These are phyloP conservation scores for Crioceris asparagi DNA, from an alignment of 2,888 invertebrate genomes.

Conservation along the genomic window DNA sequence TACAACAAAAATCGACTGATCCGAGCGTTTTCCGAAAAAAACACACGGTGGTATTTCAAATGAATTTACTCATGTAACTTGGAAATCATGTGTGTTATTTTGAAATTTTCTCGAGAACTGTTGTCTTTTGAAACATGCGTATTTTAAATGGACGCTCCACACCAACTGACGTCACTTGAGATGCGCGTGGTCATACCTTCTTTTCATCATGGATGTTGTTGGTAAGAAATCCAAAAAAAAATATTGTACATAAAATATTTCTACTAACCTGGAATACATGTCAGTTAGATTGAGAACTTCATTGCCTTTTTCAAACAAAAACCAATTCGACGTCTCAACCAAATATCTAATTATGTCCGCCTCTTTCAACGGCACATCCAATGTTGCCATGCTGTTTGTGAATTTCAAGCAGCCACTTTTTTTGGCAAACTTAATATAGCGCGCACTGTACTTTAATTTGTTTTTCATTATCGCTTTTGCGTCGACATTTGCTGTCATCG, in stretches of 20 bases:
- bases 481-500: too few relatives aligned
- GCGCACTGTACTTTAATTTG: conserved; percentile 19
- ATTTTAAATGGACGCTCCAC: too few relatives aligned
- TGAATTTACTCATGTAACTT: too few relatives aligned
- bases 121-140: too few relatives aligned
- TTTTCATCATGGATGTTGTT: too few relatives aligned
- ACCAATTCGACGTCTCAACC: conserved; percentile 31
- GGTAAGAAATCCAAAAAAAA: not conserved
- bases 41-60: too few relatives aligned
- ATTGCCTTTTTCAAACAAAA: conserved; percentile 27
- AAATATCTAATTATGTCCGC: conserved; percentile 25
- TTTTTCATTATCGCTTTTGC: conserved; percentile 13
- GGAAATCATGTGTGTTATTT: too few relatives aligned
- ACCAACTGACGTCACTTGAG: too few relatives aligned
- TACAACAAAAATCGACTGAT: too few relatives aligned
- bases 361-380: conserved; percentile 23
- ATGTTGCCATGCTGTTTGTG: conserved; percentile 17
- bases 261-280: conserved; percentile 24
- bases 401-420: conserved; percentile 24
- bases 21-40: too few relatives aligned
- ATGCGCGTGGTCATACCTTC: too few relatives aligned
- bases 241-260: not conserved
- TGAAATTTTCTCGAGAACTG: too few relatives aligned
- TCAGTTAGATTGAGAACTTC: conserved; percentile 21
- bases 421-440: conserved; percentile 21